phyloP scores from a whole-genome alignment of 2,113 vertebrate genomes.

The Melospiza georgiana region DNA sequence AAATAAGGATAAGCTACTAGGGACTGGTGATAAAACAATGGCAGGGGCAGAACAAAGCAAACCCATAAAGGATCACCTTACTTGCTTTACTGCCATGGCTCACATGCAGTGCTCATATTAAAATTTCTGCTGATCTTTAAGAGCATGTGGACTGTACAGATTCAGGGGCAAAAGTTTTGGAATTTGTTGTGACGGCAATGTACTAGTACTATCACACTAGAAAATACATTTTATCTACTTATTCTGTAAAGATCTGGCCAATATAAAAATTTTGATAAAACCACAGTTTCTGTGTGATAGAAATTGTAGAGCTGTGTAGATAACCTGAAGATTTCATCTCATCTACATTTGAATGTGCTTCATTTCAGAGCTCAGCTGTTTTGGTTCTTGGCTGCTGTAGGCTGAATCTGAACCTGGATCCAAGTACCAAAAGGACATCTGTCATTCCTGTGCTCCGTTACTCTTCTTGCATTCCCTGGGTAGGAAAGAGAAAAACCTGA shows the following conservation, averaged over 20 bases:
- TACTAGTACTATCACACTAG: not conserved
- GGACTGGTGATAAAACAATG: not conserved
- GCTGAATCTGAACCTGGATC: conserved; percentile 5
- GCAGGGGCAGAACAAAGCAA: not conserved
- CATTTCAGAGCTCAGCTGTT: conserved; percentile 19
- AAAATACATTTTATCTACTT: not conserved
- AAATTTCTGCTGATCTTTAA: not conserved
- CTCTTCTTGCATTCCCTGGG: not conserved
- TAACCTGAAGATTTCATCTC: not conserved
- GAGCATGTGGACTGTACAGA: not conserved
- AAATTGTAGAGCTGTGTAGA: not conserved
- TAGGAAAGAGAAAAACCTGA: not conserved
- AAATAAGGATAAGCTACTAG: not conserved
- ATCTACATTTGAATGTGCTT: not conserved
- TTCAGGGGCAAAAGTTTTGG: not conserved
- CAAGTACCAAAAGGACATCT: not conserved
- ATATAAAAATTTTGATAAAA: not conserved
- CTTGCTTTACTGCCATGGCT: not conserved
- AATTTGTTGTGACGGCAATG: not conserved
- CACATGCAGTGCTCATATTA: not conserved
- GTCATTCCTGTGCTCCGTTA: not conserved
- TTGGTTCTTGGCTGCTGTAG: not conserved
- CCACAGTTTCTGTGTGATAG: not conserved
- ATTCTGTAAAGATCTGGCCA: not conserved
- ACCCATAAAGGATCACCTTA: not conserved